These are phyloP conservation scores for Catagonus wagneri DNA, from an alignment of 2,113 vertebrate species.

Conservation along the genomic window DNA sequence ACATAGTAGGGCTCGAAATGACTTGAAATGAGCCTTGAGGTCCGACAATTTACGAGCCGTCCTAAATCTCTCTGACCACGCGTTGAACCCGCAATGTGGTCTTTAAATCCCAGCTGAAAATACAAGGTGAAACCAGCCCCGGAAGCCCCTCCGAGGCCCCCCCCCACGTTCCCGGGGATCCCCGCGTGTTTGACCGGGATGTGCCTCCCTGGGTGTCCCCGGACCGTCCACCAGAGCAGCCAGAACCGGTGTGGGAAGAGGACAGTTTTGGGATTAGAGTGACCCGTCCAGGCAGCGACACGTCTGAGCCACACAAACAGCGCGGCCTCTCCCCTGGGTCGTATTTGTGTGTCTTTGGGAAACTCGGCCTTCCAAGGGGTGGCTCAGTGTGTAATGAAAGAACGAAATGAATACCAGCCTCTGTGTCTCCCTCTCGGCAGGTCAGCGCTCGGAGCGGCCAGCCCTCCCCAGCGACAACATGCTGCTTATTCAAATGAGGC, in stretches of 20 bases:
- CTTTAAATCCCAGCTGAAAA: neutral
- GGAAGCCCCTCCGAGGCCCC: neutral
- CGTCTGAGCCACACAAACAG: neutral
- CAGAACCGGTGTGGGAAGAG: neutral
- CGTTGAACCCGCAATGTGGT: rapidly evolving
- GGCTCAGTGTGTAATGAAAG: conserved; percentile 68
- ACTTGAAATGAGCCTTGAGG: conserved; percentile 58
- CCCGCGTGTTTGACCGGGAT: neutral
- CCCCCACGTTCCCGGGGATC: neutral
- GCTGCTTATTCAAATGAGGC: conserved; percentile 88
- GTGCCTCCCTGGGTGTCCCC: neutral
- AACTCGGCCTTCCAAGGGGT: conserved; percentile 46
- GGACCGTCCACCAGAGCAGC: rapidly evolving
- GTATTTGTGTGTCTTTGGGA: neutral
- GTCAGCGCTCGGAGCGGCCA: conserved; percentile 81
- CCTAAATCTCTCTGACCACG: conserved; percentile 53
- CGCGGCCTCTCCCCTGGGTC: neutral
- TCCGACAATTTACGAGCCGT: neutral
- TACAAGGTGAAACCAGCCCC: neutral
- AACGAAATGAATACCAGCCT: conserved; percentile 31
- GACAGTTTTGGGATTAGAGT: neutral
- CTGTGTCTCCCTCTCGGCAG: conserved; percentile 63
- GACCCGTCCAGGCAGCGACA: neutral
- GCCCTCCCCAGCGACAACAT: conserved; percentile 83
- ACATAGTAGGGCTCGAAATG: conserved; percentile 39